Evolutionary conservation across 2,888 invertebrate genomes (phyloP).

Genomic region (Gymnocheta viridis): DNA sequence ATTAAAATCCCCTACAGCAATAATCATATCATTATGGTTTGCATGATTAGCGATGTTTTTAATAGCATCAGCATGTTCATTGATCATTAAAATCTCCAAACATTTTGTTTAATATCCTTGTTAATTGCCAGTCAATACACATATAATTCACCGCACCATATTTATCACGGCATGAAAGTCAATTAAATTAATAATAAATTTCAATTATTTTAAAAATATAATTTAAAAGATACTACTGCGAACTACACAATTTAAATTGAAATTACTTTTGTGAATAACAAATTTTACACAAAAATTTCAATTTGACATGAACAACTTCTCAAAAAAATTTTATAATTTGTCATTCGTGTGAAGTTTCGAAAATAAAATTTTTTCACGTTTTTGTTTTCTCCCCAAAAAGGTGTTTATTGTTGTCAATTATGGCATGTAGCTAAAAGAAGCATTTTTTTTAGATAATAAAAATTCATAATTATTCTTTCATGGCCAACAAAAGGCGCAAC

Average conservation of each 20-base stretch:
- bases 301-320: conserved; percentile 33
- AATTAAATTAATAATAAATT: conserved; percentile 33
- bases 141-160: not conserved
- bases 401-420: conserved; percentile 54
- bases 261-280: conserved; percentile 28
- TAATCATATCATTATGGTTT: no score
- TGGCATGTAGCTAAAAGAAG: conserved; percentile 5
- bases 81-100: not conserved
- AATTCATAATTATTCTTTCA: conserved; percentile 26
- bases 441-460: not conserved
- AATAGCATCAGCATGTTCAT: no score
- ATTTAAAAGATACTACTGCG: not conserved
- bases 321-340: conserved; percentile 33
- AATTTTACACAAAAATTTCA: not conserved
- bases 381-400: conserved; percentile 5
- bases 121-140: conserved; percentile 6
- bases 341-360: not conserved
- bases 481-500: conserved; percentile 45
- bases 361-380: conserved; percentile 48
- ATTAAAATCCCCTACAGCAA: no score
- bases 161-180: not conserved
- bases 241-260: not conserved
- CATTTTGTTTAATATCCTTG: conserved; percentile 1
- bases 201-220: not conserved
- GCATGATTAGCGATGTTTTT: no score